Base-by-base conservation (phyloP, 2,797 vertebrate genomes). In the Lerista edwardsae region DNA sequence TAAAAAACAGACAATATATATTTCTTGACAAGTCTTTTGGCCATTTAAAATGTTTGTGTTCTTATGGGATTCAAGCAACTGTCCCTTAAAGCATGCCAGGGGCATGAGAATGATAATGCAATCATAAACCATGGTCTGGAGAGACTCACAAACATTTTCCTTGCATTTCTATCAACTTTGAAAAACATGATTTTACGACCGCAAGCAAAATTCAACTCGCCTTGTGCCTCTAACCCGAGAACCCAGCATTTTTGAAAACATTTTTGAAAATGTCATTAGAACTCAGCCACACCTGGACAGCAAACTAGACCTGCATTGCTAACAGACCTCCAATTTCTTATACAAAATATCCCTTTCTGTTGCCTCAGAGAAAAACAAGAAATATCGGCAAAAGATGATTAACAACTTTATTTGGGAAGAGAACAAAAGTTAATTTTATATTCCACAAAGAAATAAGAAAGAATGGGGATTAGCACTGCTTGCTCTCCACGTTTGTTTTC, bases 11-110 rank as follows among this genome's bases (percentile, higher is more conserved):
- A 74, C 75, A 59, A 88, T 83, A 83, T 51, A 83, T 73, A 47
- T 80, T 87, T 91, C 91, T 89, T 88, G 59, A 90, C 86, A 82
- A 31, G 36, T 84, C 69, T 91, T 90, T 91, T 79, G 80, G 19
- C 80, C 82, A 87, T 88, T 88, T 93, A 64, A 91, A 91, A 61
- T 68, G 3, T 79, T 84, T 71, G 71, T 72, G 7, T 84, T 86
- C 86, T 86, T 87, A 78, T 0, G 55, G 67, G 80, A 90, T 88
- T 87, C 69, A 77, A 91, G 69, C 55, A 87, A 91, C 82, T 90
- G 75, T 90, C 84, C 90, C 90, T 94, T 92, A 87, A 86, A 92
- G 83, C 86, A 87, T 82, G 85, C 85, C 87, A 91, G 86, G 36
- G 69, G 85, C 91, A 90, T 68, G 12, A 75, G 85, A 91, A 92